Conservation (phyloP, 2,113 vertebrate genomes). For the Hiodon alosoides region DNA sequence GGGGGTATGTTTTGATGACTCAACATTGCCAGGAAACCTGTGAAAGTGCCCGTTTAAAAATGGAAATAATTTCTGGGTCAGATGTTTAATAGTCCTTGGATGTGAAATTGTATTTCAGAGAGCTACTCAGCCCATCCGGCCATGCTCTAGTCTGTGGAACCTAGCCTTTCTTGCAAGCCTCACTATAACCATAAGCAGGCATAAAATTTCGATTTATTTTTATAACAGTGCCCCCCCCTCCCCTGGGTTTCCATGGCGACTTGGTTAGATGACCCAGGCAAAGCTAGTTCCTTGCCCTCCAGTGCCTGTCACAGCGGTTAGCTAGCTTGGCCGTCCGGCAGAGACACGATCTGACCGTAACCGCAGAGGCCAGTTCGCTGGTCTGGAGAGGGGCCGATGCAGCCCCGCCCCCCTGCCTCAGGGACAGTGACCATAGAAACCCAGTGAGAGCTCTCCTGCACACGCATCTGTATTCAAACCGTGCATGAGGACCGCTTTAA, state of each 20-base stretch:
- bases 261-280: constrained; percentile 55
- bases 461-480: too few relatives aligned
- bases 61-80: neutral
- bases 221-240: constrained; percentile 47
- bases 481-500: too few relatives aligned
- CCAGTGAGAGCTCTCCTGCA: too few relatives aligned
- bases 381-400: constrained; percentile 22
- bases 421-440: too few relatives aligned
- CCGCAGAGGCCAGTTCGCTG: constrained; percentile 29
- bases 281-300: constrained; percentile 44
- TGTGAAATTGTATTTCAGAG: neutral
- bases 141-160: constrained; percentile 37
- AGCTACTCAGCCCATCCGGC: constrained; percentile 23
- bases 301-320: constrained; percentile 48
- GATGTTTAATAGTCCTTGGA: neutral
- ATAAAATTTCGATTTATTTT: constrained; percentile 66
- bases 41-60: constrained; percentile 10
- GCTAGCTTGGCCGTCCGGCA: constrained; percentile 39
- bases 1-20: neutral
- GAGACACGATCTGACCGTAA: constrained; percentile 33
- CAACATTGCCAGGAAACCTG: neutral
- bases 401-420: neutral
- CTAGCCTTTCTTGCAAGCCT: constrained; percentile 49
- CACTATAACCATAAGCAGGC: constrained; percentile 55
- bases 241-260: constrained; percentile 57